A percentile compares a stretch with the other conserved stretches of the same genome.
Conservation (phyloP, 53 echinoderm and acorn worm genomes). For the Holothuria scabra region DNA sequence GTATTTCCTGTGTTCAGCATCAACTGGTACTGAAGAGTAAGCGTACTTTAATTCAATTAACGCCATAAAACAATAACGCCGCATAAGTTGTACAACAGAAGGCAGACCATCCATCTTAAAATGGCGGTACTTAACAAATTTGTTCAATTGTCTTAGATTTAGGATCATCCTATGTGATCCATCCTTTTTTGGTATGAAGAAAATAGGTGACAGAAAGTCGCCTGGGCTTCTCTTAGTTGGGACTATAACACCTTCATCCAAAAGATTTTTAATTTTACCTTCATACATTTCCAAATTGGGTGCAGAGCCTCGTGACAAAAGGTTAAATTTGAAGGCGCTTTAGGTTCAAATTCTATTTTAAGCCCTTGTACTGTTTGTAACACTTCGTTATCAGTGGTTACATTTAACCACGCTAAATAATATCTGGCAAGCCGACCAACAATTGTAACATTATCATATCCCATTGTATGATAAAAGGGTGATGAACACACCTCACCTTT, state of each 20-base stretch:
- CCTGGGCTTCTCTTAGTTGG: not conserved
- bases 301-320: too few species aligned
- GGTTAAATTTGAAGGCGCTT: too few species aligned
- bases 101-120: constrained; percentile 68
- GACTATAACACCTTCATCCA: not conserved
- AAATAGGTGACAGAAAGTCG: constrained; percentile 51
- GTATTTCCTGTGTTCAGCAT: constrained; percentile 42
- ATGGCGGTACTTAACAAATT: constrained; percentile 57
- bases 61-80: constrained; percentile 61
- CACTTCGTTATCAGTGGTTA: too few species aligned
- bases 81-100: constrained; percentile 52
- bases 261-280: not conserved
- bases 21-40: constrained; percentile 65
- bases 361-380: too few species aligned
- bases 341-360: too few species aligned
- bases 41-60: too few species aligned
- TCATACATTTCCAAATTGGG: too few species aligned
- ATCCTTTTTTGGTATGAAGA: constrained; percentile 51
- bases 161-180: constrained; percentile 55
- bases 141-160: constrained; percentile 60
- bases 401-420: too few species aligned
- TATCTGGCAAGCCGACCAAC: too few species aligned
- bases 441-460: too few species aligned
- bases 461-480: too few species aligned
- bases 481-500: not conserved